These are phyloP conservation scores for Myrmecobius fasciatus DNA, from an alignment of 2,113 vertebrate species.

Conservation along the genomic window DNA sequence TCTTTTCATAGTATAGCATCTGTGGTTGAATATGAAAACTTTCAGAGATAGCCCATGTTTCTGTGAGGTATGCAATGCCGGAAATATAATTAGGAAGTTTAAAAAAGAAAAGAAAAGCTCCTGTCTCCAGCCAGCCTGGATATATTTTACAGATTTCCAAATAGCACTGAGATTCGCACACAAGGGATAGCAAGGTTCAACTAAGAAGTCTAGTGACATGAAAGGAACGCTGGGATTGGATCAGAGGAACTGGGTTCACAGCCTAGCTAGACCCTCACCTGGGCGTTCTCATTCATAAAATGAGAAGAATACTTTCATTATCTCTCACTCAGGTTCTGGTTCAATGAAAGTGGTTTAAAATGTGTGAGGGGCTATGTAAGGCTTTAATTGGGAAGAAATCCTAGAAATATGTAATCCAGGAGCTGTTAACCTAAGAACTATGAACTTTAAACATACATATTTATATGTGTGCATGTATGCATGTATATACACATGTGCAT, in stretches of 20 bases:
- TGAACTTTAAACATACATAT: too few species aligned
- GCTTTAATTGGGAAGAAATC: not conserved
- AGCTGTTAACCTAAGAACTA: not conserved
- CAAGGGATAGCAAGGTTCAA: not conserved
- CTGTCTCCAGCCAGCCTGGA: conserved; percentile 40
- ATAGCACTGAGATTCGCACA: conserved; percentile 23
- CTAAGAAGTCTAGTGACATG: not conserved
- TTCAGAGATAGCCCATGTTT: conserved; percentile 31
- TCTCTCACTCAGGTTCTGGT: not conserved
- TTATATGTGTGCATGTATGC: not conserved
- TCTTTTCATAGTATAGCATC: conserved; percentile 1
- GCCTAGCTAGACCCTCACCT: not conserved
- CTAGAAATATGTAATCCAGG: not conserved
- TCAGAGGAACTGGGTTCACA: not conserved
- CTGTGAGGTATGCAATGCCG: conserved; percentile 28
- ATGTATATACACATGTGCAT: not conserved
- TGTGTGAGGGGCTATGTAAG: not conserved
- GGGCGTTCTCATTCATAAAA: not conserved
- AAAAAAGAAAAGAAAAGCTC: conserved; percentile 2
- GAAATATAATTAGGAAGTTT: conserved; percentile 37
- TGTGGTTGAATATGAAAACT: conserved; percentile 35
- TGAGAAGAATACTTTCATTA: not conserved
- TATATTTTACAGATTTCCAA: conserved; percentile 41
- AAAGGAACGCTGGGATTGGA: not conserved
- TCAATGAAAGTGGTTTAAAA: not conserved